These are phyloP conservation scores for Synanthedon vespiformis DNA, from an alignment of 2,888 invertebrate genomes.

Conservation along the genomic window DNA sequence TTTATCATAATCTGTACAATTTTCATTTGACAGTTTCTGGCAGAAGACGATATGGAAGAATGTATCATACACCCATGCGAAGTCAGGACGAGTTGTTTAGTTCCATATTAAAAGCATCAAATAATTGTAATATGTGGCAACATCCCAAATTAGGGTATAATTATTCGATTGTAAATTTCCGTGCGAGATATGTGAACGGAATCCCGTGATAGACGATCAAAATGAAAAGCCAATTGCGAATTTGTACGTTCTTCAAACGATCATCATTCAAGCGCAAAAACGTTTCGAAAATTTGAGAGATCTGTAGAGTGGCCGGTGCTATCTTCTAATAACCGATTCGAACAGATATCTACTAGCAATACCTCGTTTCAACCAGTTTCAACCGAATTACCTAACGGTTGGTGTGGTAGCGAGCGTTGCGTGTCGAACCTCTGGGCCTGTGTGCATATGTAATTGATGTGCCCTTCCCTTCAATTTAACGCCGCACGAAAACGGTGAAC, in stretches of 20 bases:
- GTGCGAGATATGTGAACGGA: neutral
- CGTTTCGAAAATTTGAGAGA: conserved; percentile 12
- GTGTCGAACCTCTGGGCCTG: conserved; percentile 29
- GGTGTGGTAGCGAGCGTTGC: conserved; percentile 28
- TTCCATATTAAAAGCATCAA: no score
- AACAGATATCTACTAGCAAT: conserved; percentile 27
- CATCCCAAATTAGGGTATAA: neutral
- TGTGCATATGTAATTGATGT: conserved; percentile 49
- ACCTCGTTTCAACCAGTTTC: conserved; percentile 23
- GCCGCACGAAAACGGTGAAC: conserved; percentile 15
- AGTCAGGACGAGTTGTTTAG: no score
- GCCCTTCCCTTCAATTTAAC: conserved; percentile 43
- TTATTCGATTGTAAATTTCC: neutral
- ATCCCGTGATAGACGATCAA: conserved; percentile 9
- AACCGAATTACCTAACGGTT: conserved; percentile 26
- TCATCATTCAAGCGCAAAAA: conserved; percentile 19
- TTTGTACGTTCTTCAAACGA: conserved; percentile 14
- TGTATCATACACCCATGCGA: no score
- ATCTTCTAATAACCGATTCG: conserved; percentile 19
- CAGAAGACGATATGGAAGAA: no score
- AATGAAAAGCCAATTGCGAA: conserved; percentile 18
- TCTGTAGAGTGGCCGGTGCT: conserved; percentile 11
- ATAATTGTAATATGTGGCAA: no score
- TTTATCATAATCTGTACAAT: no score
- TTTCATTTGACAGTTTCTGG: no score